phyloP scores from a whole-genome alignment of 2,797 vertebrate species.

The Brachyalestes nurse region DNA sequence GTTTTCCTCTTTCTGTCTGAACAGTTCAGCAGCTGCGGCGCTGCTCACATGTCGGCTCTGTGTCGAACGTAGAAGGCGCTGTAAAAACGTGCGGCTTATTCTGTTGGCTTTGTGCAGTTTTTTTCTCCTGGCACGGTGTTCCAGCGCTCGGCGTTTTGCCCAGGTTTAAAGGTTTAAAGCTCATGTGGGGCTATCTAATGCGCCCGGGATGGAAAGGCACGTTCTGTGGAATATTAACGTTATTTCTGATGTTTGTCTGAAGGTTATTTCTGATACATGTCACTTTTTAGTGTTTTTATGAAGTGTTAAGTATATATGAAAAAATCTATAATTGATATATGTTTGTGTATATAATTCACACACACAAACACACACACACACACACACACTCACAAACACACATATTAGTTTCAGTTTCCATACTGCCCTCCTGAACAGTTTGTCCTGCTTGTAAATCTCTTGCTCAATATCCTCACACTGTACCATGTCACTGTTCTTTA shows the following conservation, averaged over 20 bases:
- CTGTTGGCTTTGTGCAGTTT: background rate
- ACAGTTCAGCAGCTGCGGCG: background rate
- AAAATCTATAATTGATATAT: too few relatives aligned
- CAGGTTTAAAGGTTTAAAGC: too few relatives aligned
- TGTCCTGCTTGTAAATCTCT: background rate
- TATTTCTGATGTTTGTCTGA: background rate
- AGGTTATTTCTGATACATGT: background rate
- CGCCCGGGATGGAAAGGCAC: background rate
- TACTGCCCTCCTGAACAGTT: background rate
- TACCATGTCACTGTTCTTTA: slow-evolving; percentile 22
- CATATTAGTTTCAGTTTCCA: background rate
- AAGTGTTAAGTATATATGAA: too few relatives aligned
- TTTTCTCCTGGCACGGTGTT: background rate
- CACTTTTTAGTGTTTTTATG: too few relatives aligned
- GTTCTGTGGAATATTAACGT: too few relatives aligned
- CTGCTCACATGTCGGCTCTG: background rate
- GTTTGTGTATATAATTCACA: too few relatives aligned
- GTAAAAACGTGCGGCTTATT: background rate
- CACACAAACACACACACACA: too few relatives aligned
- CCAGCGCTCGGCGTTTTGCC: background rate
- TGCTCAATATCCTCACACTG: slow-evolving; percentile 9
- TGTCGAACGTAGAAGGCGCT: background rate
- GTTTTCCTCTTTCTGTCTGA: background rate
- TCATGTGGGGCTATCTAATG: background rate
- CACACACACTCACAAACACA: too few relatives aligned